Evolutionary conservation across 2,113 vertebrate genomes (phyloP).

Genomic region (Hipposideros armiger): DNA sequence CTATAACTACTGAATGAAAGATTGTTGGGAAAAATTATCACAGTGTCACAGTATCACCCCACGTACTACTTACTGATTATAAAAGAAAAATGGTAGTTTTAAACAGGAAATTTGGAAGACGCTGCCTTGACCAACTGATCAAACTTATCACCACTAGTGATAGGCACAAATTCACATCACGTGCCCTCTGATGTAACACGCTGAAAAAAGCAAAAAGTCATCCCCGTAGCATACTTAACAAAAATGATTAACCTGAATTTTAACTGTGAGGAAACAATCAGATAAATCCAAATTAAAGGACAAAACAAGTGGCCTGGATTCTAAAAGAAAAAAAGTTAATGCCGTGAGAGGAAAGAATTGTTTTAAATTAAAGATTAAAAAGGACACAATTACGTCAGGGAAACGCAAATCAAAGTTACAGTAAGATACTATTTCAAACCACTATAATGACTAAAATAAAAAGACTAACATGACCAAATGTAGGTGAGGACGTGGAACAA

Average conservation of each 20-base stretch:
- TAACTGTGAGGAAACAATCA: neutral
- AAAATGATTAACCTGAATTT: neutral
- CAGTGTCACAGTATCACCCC: neutral
- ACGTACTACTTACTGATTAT: neutral
- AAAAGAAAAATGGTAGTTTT: slow-evolving; percentile 6
- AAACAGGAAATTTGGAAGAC: neutral
- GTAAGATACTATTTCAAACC: neutral
- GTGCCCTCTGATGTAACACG: neutral
- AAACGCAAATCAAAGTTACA: neutral
- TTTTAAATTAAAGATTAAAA: slow-evolving; percentile 5
- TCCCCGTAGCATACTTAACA: neutral
- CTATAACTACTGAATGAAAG: neutral
- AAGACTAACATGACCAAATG: neutral
- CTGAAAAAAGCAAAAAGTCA: neutral
- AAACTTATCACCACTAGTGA: neutral
- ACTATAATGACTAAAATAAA: neutral
- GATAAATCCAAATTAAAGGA: slow-evolving; percentile 19
- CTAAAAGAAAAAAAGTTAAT: neutral
- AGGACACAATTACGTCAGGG: neutral
- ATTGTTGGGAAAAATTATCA: neutral
- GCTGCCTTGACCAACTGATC: neutral
- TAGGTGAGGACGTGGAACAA: neutral
- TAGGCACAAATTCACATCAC: neutral
- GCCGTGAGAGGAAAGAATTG: neutral
- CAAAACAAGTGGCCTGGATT: neutral